Percentiles rank a stretch among this genome's conserved stretches.
phyloP scores from a whole-genome alignment of 2,888 invertebrate genomes.

The Campoplex capitator region DNA sequence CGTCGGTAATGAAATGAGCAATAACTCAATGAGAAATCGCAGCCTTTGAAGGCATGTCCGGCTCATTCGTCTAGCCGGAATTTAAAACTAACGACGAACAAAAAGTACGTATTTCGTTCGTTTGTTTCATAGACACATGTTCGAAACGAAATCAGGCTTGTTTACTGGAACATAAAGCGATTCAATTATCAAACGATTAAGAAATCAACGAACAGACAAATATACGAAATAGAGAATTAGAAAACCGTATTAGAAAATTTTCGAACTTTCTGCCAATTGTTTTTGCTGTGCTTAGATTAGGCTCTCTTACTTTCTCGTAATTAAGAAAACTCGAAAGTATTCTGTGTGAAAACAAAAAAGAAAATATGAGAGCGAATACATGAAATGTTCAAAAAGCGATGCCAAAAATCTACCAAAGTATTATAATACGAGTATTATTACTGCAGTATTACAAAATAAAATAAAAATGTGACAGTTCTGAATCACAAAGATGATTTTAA shows the following conservation, averaged over 20 bases:
- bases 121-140: not conserved
- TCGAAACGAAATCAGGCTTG: not conserved
- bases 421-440: constrained; percentile 43
- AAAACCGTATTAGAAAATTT: constrained; percentile 30
- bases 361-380: not conserved
- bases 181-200: constrained; percentile 56
- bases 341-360: not conserved
- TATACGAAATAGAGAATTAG: constrained; percentile 29
- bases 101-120: constrained; percentile 32
- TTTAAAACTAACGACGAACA: constrained; percentile 55
- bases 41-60: constrained; percentile 66
- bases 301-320: constrained; percentile 9
- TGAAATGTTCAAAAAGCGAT: constrained; percentile 11
- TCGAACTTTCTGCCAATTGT: constrained; percentile 51
- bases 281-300: constrained; percentile 46
- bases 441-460: constrained; percentile 60
- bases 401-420: constrained; percentile 28
- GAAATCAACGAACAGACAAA: constrained; percentile 57
- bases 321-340: constrained; percentile 8
- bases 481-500: not conserved
- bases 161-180: not conserved
- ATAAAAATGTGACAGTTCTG: not conserved
- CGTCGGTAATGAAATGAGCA: constrained; percentile 29
- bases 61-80: constrained; percentile 60
- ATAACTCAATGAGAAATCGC: constrained; percentile 60